These are phyloP conservation scores for Lepilemur ruficaudatus DNA, from an alignment of 2,797 vertebrate genomes.

Conservation along the genomic window DNA sequence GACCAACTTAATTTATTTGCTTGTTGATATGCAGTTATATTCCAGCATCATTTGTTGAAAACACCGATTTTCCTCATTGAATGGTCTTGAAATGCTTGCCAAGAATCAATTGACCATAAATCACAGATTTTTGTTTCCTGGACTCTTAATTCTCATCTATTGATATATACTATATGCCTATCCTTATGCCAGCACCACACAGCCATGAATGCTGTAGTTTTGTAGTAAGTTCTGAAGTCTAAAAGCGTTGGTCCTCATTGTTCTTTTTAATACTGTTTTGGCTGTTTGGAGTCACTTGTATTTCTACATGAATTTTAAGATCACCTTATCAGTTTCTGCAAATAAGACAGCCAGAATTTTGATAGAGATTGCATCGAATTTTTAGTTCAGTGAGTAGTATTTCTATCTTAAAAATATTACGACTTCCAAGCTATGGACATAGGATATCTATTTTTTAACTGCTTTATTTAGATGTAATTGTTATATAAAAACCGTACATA, in stretches of 20 bases:
- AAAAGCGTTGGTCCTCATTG: neutral
- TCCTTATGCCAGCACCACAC: neutral
- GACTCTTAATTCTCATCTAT: neutral
- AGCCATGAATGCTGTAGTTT: neutral
- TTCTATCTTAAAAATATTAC: neutral
- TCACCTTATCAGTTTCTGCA: neutral
- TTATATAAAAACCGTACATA: neutral
- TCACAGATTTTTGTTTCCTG: neutral
- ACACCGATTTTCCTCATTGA: neutral
- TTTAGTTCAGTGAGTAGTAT: neutral
- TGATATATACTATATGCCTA: neutral
- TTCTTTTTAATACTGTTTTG: neutral
- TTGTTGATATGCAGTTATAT: neutral
- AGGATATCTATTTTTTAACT: neutral
- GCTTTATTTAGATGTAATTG: neutral
- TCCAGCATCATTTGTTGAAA: neutral
- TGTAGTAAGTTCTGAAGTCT: neutral
- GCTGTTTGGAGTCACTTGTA: neutral
- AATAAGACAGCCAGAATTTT: neutral
- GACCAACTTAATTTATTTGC: neutral
- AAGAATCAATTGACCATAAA: neutral
- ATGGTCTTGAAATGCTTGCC: neutral
- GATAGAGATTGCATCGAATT: neutral
- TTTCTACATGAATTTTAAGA: neutral
- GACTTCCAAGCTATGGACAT: neutral